Evolutionary conservation across 2,113 vertebrate genomes (phyloP).

Genomic region (Crotalus tigris): DNA sequence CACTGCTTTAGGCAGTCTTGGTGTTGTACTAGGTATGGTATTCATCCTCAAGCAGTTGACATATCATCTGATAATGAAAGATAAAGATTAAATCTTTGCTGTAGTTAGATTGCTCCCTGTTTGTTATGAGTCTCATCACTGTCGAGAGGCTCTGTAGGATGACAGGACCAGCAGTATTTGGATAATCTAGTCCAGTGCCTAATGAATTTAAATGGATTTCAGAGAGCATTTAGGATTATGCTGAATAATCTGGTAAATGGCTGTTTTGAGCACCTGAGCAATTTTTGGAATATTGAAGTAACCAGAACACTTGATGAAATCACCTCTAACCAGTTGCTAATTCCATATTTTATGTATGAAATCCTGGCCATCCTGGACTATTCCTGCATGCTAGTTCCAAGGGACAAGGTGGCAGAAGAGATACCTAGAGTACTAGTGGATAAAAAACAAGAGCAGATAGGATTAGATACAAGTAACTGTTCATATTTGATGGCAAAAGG

Average conservation of each 20-base stretch:
- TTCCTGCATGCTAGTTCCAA: not conserved
- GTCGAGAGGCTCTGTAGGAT: not conserved
- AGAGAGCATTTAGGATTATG: not conserved
- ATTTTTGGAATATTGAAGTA: not conserved
- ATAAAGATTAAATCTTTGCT: not conserved
- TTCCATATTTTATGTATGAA: not conserved
- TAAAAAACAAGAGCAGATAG: not conserved
- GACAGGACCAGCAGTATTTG: not conserved
- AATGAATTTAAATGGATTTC: not conserved
- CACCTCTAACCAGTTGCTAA: not conserved
- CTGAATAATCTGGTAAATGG: not conserved
- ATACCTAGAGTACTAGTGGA: not conserved
- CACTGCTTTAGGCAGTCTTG: not conserved
- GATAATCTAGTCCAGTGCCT: not conserved
- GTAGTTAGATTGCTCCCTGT: not conserved
- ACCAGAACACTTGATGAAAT: not conserved
- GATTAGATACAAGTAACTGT: not conserved
- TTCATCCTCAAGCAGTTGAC: not conserved
- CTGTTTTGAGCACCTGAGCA: not conserved
- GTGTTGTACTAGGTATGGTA: not conserved
- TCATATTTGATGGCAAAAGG: not conserved
- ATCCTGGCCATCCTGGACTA: not conserved
- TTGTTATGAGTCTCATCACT: not conserved
- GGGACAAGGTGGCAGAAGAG: not conserved
- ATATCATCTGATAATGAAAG: not conserved